Conservation (phyloP, 2,113 vertebrate genomes). For the Sylvietta virens region DNA sequence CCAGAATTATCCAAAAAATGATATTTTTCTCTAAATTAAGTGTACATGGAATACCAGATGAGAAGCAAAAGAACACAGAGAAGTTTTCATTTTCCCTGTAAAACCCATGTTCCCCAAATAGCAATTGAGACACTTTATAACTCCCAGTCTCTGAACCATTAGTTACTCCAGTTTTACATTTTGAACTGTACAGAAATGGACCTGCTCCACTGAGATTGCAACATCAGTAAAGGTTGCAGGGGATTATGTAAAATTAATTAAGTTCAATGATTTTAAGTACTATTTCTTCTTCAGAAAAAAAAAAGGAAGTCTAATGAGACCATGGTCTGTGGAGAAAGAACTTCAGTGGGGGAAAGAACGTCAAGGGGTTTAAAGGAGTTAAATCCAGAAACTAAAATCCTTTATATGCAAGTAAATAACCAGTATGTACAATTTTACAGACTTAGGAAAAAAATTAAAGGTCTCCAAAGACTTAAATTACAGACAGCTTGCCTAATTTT, state of each 20-base stretch:
- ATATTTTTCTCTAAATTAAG: not conserved
- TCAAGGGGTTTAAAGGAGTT: not conserved
- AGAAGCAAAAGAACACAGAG: not conserved
- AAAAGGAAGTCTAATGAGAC: not conserved
- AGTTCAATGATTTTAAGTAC: not conserved
- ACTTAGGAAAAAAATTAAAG: not conserved
- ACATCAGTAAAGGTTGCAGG: not conserved
- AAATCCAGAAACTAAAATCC: not conserved
- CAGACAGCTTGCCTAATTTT: not conserved
- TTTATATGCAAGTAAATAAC: not conserved
- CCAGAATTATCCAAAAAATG: not conserved
- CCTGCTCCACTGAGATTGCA: not conserved
- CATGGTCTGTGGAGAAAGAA: not conserved
- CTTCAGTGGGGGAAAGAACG: not conserved
- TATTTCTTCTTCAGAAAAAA: not conserved
- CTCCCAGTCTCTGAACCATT: not conserved
- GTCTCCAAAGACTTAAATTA: conserved; percentile 15
- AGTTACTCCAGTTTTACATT: not conserved
- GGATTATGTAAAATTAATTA: not conserved
- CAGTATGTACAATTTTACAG: not conserved
- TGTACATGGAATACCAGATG: not conserved
- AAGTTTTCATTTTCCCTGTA: not conserved
- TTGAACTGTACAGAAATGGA: not conserved
- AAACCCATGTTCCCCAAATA: not conserved
- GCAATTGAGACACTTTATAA: not conserved